Percentiles rank a stretch among this genome's conserved stretches.
These are phyloP conservation scores for Cremastinae sp. DNA, from an alignment of 2,888 invertebrate genomes.

Conservation along the genomic window DNA sequence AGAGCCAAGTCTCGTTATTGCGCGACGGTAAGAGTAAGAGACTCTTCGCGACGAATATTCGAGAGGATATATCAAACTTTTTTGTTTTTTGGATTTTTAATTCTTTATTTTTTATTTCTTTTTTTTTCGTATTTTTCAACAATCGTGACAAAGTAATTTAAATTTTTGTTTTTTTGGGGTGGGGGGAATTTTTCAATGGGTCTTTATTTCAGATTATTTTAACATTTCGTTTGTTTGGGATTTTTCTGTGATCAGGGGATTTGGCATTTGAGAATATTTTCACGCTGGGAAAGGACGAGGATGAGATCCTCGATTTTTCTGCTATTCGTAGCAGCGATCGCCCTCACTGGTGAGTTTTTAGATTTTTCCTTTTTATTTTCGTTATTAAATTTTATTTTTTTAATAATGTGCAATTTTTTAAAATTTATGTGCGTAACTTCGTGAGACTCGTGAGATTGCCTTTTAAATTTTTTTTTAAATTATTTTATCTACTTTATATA, in stretches of 20 bases:
- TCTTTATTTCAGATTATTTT: conserved; percentile 20
- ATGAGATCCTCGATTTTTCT: conserved; percentile 76
- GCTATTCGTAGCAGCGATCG: conserved; percentile 72
- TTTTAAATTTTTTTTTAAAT: too few relatives aligned
- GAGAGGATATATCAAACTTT: conserved; percentile 48
- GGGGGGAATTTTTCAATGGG: too few relatives aligned
- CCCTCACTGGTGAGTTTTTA: conserved; percentile 74
- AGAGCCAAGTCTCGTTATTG: conserved; percentile 58
- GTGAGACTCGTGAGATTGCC: too few relatives aligned
- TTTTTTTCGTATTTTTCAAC: not conserved
- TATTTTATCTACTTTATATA: too few relatives aligned
- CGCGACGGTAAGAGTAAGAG: conserved; percentile 61
- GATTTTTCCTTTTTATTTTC: conserved; percentile 27
- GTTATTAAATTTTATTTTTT: conserved; percentile 4
- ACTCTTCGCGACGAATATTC: conserved; percentile 55
- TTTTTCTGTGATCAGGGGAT: conserved; percentile 41
- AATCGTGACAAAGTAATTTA: not conserved
- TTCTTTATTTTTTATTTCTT: conserved; percentile 37
- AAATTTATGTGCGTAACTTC: too few relatives aligned
- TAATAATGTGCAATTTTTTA: not conserved
- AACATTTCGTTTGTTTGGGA: not conserved
- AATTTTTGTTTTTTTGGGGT: not conserved
- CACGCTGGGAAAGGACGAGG: conserved; percentile 61
- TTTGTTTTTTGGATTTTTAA: conserved; percentile 25
- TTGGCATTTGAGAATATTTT: conserved; percentile 30